Evolutionary conservation across 2,888 invertebrate species (phyloP).

Genomic region (Molorchus minor): DNA sequence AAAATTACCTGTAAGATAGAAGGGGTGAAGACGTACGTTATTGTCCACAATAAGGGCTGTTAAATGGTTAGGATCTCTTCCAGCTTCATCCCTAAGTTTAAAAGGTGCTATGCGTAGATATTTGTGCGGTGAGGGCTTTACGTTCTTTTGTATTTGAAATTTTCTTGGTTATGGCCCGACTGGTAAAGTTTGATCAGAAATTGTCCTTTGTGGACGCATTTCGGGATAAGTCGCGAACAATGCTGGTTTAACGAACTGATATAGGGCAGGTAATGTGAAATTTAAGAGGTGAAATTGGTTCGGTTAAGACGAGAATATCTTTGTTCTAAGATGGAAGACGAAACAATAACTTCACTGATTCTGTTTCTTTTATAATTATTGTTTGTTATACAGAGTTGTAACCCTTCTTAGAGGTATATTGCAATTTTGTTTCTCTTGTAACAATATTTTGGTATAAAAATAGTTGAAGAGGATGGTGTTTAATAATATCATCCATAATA

Average conservation of each 20-base stretch:
- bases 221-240: constrained; percentile 60
- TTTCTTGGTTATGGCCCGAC: constrained; percentile 33
- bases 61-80: constrained; percentile 55
- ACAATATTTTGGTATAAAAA: too few relatives aligned
- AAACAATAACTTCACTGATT: too few relatives aligned
- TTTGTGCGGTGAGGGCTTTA: too few relatives aligned
- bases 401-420: too few relatives aligned
- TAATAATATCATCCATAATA: too few relatives aligned
- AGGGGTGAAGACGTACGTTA: constrained; percentile 46
- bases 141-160: constrained; percentile 2
- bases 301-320: constrained; percentile 16
- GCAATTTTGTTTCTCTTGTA: too few relatives aligned
- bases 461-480: too few relatives aligned
- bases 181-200: constrained; percentile 59
- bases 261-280: constrained; percentile 52
- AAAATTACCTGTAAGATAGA: constrained; percentile 38
- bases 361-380: too few relatives aligned
- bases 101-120: constrained; percentile 30
- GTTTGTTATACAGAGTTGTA: too few relatives aligned
- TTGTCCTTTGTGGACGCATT: constrained; percentile 61
- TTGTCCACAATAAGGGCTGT: constrained; percentile 55
- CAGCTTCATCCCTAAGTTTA: constrained; percentile 50
- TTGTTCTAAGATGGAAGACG: too few relatives aligned
- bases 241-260: constrained; percentile 60
- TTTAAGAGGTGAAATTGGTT: constrained; percentile 47